A percentile compares a stretch with the other conserved stretches of the same genome.
phyloP scores from a whole-genome alignment of 2,888 invertebrate species.

The Meiosimyza platycephala region DNA sequence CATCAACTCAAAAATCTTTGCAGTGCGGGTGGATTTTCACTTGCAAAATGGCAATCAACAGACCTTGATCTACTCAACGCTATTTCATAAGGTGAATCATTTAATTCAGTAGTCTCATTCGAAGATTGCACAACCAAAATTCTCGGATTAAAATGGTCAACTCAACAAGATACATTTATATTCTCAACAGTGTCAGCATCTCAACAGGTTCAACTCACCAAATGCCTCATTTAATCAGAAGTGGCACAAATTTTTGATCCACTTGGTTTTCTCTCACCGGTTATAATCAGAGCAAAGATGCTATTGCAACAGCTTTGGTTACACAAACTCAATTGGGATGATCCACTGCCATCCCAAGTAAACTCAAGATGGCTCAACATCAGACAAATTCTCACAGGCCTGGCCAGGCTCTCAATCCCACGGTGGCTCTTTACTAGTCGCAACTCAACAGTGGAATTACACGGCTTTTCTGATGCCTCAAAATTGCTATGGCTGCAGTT shows the following conservation, averaged over 20 bases:
- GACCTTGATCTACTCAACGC: too few species aligned
- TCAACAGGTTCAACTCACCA: background rate
- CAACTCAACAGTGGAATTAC: background rate
- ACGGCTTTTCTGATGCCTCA: too few species aligned
- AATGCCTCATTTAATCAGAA: slow-evolving; percentile 26
- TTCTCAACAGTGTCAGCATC: slow-evolving; percentile 7
- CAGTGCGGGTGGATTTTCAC: too few species aligned
- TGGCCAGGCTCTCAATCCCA: background rate
- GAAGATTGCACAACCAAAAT: too few species aligned
- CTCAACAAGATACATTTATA: background rate
- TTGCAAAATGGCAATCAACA: too few species aligned
- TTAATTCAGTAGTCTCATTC: background rate
- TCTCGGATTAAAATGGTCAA: background rate
- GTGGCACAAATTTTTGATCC: slow-evolving; percentile 32
- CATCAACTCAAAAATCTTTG: too few species aligned
- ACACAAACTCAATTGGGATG: too few species aligned
- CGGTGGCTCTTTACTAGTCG: background rate
- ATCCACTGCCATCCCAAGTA: too few species aligned
- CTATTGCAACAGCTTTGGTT: too few species aligned
- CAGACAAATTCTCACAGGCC: slow-evolving; percentile 1
- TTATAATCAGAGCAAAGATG: slow-evolving; percentile 21
- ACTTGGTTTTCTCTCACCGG: slow-evolving; percentile 28
- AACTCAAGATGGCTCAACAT: too few species aligned
- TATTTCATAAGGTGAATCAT: too few species aligned
- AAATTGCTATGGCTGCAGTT: too few species aligned